Percentiles rank a stretch among this genome's conserved stretches.
Evolutionary conservation across 2,888 invertebrate genomes (phyloP).

Genomic region (Adineta ricciae): DNA sequence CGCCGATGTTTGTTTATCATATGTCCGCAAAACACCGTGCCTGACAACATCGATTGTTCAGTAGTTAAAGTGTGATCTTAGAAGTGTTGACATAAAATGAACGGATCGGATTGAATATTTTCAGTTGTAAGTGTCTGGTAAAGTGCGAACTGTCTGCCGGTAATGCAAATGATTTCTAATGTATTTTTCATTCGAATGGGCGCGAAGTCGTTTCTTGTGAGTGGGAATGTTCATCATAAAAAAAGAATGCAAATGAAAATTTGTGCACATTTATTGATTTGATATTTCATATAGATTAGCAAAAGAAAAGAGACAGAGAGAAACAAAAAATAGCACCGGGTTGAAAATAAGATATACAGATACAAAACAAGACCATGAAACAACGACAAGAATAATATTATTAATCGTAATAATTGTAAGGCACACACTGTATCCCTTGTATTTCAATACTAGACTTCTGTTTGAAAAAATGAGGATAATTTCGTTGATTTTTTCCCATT

Average conservation of each 20-base stretch:
- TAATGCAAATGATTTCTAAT: too few relatives aligned
- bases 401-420: background rate
- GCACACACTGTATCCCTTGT: background rate
- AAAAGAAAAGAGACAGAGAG: background rate
- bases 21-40: too few relatives aligned
- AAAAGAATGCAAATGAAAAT: background rate
- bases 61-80: too few relatives aligned
- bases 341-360: background rate
- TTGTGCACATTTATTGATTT: slow-evolving; percentile 6
- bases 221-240: too few relatives aligned
- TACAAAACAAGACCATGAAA: background rate
- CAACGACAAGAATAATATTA: background rate
- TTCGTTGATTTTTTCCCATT: background rate
- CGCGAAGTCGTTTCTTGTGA: too few relatives aligned
- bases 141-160: too few relatives aligned
- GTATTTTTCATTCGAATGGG: too few relatives aligned
- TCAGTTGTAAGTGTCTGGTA: too few relatives aligned
- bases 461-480: slow-evolving; percentile 19
- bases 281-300: background rate
- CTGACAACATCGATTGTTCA: too few relatives aligned
- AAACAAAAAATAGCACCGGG: background rate
- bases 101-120: too few relatives aligned
- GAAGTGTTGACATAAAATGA: too few relatives aligned
- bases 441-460: background rate
- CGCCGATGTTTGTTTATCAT: too few relatives aligned